phyloP scores from a whole-genome alignment of 2,888 invertebrate genomes.

The Allophyes oxyacanthae region DNA sequence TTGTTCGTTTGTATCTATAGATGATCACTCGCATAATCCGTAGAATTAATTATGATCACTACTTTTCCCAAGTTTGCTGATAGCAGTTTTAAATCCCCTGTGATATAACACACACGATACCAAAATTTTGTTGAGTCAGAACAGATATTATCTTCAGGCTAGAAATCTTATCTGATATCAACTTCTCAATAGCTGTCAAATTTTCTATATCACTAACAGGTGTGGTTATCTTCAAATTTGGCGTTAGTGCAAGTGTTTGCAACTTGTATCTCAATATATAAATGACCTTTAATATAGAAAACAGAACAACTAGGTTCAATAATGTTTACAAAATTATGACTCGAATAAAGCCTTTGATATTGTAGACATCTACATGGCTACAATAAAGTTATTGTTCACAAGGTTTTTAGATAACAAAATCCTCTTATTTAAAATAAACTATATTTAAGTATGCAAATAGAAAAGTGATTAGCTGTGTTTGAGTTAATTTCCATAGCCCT shows the following conservation, averaged over 20 bases:
- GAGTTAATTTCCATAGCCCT: too few relatives aligned
- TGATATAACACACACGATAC: background rate
- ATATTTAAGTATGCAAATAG: too few relatives aligned
- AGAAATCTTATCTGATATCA: conserved; percentile 14
- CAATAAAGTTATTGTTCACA: too few relatives aligned
- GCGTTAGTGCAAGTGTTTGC: background rate
- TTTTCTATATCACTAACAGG: background rate
- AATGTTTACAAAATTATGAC: background rate
- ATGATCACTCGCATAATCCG: too few relatives aligned
- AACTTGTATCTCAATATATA: background rate
- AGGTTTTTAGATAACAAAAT: too few relatives aligned
- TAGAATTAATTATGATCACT: too few relatives aligned
- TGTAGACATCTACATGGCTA: background rate
- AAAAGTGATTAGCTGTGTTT: too few relatives aligned
- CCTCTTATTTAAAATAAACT: too few relatives aligned
- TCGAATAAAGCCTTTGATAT: background rate
- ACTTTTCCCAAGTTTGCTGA: too few relatives aligned
- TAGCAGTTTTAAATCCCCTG: background rate
- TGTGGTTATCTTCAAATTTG: conserved; percentile 12
- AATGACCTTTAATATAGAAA: too few relatives aligned
- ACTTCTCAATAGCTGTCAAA: conserved; percentile 1
- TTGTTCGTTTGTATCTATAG: too few relatives aligned
- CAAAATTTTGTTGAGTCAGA: background rate
- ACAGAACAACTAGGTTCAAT: too few relatives aligned
- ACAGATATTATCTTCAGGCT: background rate